Evolutionary conservation across 2,888 invertebrate genomes (phyloP).

Genomic region (Gibbula magus): DNA sequence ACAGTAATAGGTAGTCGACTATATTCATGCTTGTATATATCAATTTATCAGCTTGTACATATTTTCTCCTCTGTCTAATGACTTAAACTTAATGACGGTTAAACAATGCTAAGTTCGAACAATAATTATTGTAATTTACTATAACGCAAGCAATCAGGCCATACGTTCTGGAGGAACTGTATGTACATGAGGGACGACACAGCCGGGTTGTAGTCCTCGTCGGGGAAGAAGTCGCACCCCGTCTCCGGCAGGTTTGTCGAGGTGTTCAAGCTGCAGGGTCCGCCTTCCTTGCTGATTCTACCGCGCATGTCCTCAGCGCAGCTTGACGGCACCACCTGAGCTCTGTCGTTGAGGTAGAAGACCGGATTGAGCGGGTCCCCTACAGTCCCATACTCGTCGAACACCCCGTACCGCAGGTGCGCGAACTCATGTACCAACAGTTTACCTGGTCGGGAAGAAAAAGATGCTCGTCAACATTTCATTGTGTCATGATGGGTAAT

Average conservation of each 20-base stretch:
- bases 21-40: too few species aligned
- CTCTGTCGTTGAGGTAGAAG: background rate
- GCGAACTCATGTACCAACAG: conserved; percentile 28
- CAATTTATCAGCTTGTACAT: too few species aligned
- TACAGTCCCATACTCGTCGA: conserved; percentile 23
- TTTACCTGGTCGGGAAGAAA: background rate
- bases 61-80: too few species aligned
- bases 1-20: too few species aligned
- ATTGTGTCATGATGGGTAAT: too few species aligned
- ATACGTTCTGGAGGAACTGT: background rate
- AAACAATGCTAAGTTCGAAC: too few species aligned
- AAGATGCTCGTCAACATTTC: too few species aligned
- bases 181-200: background rate
- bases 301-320: background rate
- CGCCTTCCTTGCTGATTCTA: background rate
- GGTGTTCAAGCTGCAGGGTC: background rate
- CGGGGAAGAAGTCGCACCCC: background rate
- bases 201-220: background rate
- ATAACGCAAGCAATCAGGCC: background rate
- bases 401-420: conserved; percentile 25
- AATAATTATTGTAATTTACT: too few species aligned
- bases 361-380: background rate
- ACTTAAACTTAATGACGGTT: too few species aligned
- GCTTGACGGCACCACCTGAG: background rate
- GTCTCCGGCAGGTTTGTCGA: background rate